A percentile compares a stretch with the other conserved stretches of the same genome.
Evolutionary conservation across 2,797 vertebrate species (phyloP).

Genomic region (Onychomys leucogaster): DNA sequence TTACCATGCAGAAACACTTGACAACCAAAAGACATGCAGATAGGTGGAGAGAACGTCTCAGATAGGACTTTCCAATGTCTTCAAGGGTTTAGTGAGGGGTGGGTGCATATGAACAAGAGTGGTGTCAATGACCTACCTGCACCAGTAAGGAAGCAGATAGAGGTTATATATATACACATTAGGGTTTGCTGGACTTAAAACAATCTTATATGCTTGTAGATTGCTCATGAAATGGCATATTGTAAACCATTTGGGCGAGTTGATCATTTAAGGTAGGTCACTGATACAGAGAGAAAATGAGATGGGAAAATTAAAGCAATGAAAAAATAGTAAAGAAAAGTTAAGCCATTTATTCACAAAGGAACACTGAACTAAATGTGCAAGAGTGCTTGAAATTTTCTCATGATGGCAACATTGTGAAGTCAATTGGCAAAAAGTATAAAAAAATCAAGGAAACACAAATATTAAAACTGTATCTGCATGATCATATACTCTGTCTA

Average conservation of each 20-base stretch:
- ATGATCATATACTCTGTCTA: slow-evolving; percentile 92
- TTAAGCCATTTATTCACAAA: slow-evolving; percentile 92
- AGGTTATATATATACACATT: slow-evolving; percentile 69
- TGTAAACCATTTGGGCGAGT: slow-evolving; percentile 92
- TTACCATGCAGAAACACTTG: slow-evolving; percentile 92
- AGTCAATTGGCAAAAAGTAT: slow-evolving; percentile 91
- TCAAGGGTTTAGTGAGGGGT: slow-evolving; percentile 88
- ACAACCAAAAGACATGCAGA: slow-evolving; percentile 93
- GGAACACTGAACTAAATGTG: slow-evolving; percentile 91
- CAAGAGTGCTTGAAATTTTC: slow-evolving; percentile 90
- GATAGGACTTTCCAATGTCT: slow-evolving; percentile 87
- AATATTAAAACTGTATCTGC: slow-evolving; percentile 88
- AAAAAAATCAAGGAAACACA: slow-evolving; percentile 87
- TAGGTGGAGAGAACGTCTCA: slow-evolving; percentile 88
- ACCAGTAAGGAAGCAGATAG: slow-evolving; percentile 84
- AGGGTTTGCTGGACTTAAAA: slow-evolving; percentile 85
- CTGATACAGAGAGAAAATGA: slow-evolving; percentile 90
- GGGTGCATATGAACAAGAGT: slow-evolving; percentile 87
- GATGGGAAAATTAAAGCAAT: slow-evolving; percentile 86
- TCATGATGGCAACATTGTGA: slow-evolving; percentile 86
- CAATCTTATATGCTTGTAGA: slow-evolving; percentile 84
- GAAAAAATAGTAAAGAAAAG: slow-evolving; percentile 88
- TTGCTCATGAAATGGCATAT: slow-evolving; percentile 88
- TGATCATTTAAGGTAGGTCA: slow-evolving; percentile 93
- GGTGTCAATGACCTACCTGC: slow-evolving; percentile 88